Evolutionary conservation across 2,113 vertebrate species (phyloP).

Genomic region (Anas platyrhynchos): DNA sequence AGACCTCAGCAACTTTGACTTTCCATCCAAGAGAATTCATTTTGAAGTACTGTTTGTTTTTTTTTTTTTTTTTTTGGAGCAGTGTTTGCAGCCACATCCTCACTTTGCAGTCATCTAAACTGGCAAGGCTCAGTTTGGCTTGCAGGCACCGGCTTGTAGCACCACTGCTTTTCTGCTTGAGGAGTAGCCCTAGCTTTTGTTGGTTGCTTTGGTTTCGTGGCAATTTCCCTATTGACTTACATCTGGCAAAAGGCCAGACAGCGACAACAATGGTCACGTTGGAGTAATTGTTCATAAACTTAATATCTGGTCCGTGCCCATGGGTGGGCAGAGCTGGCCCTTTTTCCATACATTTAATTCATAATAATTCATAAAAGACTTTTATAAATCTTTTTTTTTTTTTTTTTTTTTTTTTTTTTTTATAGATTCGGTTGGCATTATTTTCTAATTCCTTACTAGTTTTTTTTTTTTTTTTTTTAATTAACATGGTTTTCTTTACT

Average conservation of each 20-base stretch:
- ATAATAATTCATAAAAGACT: neutral
- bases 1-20: neutral
- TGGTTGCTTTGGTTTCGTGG: neutral
- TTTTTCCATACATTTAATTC: neutral
- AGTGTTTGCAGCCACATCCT: neutral
- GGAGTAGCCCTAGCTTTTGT: neutral
- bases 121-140: neutral
- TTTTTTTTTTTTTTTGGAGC: neutral
- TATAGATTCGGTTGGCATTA: too few species aligned
- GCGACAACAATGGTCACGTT: neutral
- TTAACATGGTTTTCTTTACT: neutral
- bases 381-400: neutral
- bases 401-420: neutral
- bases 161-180: neutral
- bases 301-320: neutral
- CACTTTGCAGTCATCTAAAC: neutral
- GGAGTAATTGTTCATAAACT: neutral
- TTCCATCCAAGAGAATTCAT: neutral
- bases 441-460: too few species aligned
- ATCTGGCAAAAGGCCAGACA: neutral
- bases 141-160: rapidly evolving
- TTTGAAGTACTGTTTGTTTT: neutral
- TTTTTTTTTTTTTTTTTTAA: too few species aligned
- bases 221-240: neutral
- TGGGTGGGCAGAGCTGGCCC: neutral